These are phyloP conservation scores for Lycia hirtaria DNA, from an alignment of 2,888 invertebrate species.

Conservation along the genomic window DNA sequence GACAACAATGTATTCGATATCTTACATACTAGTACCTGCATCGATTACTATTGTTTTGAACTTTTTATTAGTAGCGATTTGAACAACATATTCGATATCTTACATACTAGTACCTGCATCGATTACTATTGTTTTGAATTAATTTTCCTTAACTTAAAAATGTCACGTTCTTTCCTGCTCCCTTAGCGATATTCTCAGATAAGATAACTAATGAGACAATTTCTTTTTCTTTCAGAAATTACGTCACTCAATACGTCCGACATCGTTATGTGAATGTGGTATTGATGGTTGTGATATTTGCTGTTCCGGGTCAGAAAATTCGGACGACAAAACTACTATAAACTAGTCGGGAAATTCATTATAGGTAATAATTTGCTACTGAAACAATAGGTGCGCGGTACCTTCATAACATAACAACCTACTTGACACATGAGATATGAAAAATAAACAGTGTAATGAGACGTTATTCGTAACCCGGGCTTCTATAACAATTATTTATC, in stretches of 20 bases:
- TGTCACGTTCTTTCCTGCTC: conserved; percentile 19
- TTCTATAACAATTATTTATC: conserved; percentile 70
- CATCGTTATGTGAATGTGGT: conserved; percentile 90
- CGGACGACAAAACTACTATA: conserved; percentile 75
- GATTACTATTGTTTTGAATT: conserved; percentile 7
- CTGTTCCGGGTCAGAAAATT: conserved; percentile 75
- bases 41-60: too few relatives aligned
- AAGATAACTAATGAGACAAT: conserved; percentile 28
- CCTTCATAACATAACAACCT: conserved; percentile 32
- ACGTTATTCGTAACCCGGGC: conserved; percentile 55
- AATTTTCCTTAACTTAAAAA: conserved; percentile 27
- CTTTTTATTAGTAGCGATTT: too few relatives aligned
- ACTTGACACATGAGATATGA: conserved; percentile 57
- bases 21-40: too few relatives aligned
- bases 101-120: not conserved
- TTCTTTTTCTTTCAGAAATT: conserved; percentile 88
- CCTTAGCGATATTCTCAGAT: conserved; percentile 19
- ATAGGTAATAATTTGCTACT: conserved; percentile 22
- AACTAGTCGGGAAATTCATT: conserved; percentile 61
- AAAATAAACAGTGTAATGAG: conserved; percentile 66
- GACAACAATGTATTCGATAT: too few relatives aligned
- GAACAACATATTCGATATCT: too few relatives aligned
- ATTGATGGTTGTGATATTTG: conserved; percentile 90
- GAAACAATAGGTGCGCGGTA: conserved; percentile 11
- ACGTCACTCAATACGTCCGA: conserved; percentile 89